A percentile compares a stretch with the other conserved stretches of the same genome.
These are phyloP conservation scores for Eupithecia subfuscata DNA, from an alignment of 2,888 invertebrate species.

Conservation along the genomic window DNA sequence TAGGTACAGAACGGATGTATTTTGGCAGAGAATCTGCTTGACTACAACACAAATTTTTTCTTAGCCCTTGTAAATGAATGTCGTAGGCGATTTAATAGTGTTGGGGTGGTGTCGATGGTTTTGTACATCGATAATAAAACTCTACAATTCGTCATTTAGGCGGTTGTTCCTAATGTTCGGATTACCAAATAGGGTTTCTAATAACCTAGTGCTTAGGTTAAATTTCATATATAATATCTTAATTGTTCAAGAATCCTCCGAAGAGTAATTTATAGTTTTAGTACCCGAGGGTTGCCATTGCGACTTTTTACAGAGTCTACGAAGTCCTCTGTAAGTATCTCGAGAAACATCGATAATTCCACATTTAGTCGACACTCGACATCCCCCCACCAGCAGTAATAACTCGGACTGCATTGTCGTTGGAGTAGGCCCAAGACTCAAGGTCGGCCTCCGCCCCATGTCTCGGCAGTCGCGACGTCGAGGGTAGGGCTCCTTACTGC, in stretches of 20 bases:
- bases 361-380: slow-evolving; percentile 35
- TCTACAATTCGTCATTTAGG: not conserved
- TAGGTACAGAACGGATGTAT: slow-evolving; percentile 45
- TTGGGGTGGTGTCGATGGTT: slow-evolving; percentile 17
- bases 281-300: not conserved
- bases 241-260: not conserved
- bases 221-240: not conserved
- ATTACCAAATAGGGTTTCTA: not conserved
- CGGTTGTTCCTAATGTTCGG: not conserved
- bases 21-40: slow-evolving; percentile 52
- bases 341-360: not conserved
- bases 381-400: slow-evolving; percentile 24
- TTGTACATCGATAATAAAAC: not conserved
- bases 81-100: slow-evolving; percentile 41
- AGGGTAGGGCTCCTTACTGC: not conserved
- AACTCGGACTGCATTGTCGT: slow-evolving; percentile 37
- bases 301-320: not conserved
- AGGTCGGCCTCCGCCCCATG: slow-evolving; percentile 17
- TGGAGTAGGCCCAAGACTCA: slow-evolving; percentile 44
- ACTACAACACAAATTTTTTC: slow-evolving; percentile 46
- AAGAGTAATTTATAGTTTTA: not conserved
- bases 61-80: slow-evolving; percentile 51
- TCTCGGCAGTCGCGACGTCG: not conserved
- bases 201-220: not conserved
- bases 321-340: not conserved